Conservation (phyloP, 2,888 invertebrate genomes). For the Pollenia angustigena region DNA sequence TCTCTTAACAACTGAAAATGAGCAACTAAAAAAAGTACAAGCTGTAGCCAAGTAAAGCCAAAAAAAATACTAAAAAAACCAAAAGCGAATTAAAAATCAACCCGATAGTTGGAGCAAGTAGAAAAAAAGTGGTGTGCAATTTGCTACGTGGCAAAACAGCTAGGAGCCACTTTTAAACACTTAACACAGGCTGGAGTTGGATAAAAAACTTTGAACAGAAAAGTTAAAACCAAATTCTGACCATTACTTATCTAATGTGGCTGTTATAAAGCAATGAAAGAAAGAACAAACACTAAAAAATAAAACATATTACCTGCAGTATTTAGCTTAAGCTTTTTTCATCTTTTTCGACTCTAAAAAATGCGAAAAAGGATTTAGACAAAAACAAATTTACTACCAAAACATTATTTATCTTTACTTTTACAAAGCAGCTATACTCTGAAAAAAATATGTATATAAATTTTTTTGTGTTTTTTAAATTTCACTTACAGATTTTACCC, state of each 20-base stretch:
- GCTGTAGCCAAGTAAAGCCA: background rate
- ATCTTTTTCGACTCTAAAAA: constrained; percentile 4
- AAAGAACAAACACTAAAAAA: constrained; percentile 11
- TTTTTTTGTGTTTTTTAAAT: constrained; percentile 31
- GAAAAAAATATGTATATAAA: constrained; percentile 29
- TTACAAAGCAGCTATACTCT: constrained; percentile 56
- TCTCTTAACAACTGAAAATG: constrained; percentile 41
- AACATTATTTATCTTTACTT: constrained; percentile 68
- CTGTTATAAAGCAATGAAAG: background rate
- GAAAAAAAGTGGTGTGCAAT: constrained; percentile 21
- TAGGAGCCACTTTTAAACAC: constrained; percentile 55
- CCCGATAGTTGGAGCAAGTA: background rate
- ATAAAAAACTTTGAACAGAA: background rate
- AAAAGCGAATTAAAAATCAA: constrained; percentile 60
- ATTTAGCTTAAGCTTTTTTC: constrained; percentile 28
- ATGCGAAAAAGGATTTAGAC: constrained; percentile 11
- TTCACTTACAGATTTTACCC: constrained; percentile 84
- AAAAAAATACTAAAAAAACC: constrained; percentile 21
- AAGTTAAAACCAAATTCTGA: constrained; percentile 58
- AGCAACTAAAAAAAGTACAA: constrained; percentile 4
- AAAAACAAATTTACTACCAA: constrained; percentile 56
- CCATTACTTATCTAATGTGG: constrained; percentile 68
- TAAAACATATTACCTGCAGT: constrained; percentile 28
- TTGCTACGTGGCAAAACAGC: constrained; percentile 56
- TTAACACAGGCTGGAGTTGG: constrained; percentile 7